These are phyloP conservation scores for Hemibagrus wyckioides DNA, from an alignment of 2,113 vertebrate species.

Conservation along the genomic window DNA sequence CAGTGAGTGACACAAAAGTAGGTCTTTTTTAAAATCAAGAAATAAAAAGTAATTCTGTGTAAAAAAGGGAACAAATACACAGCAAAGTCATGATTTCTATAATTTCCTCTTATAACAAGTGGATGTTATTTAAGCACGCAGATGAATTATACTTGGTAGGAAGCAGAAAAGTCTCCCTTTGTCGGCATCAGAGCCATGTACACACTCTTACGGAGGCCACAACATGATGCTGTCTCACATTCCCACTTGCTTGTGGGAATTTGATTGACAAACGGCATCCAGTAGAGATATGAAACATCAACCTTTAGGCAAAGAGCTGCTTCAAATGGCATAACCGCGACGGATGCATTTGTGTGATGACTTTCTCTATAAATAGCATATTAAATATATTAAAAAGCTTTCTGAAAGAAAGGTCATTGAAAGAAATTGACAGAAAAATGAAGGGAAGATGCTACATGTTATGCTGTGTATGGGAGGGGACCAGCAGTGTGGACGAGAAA, in stretches of 20 bases:
- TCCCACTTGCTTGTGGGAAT: slow-evolving; percentile 18
- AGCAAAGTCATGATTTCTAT: slow-evolving; percentile 4
- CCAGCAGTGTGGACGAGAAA: neutral
- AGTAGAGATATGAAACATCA: slow-evolving; percentile 31
- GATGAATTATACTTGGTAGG: slow-evolving; percentile 25
- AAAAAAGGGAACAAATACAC: neutral
- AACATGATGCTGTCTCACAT: slow-evolving; percentile 40
- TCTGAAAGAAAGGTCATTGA: neutral
- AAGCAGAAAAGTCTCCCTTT: slow-evolving; percentile 8
- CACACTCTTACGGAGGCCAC: slow-evolving; percentile 28
- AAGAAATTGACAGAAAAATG: neutral
- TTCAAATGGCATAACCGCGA: neutral
- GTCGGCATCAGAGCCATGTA: slow-evolving; percentile 24
- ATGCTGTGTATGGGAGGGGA: neutral
- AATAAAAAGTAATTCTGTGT: slow-evolving; percentile 15
- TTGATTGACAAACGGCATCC: slow-evolving; percentile 45
- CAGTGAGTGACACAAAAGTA: neutral
- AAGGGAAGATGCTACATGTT: neutral
- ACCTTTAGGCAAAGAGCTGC: slow-evolving; percentile 23
- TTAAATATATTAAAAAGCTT: neutral
- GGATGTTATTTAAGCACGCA: neutral
- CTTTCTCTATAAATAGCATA: neutral
- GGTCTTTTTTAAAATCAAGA: neutral
- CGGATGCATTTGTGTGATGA: neutral
- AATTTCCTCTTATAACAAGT: slow-evolving; percentile 7